Evolutionary conservation across 2,113 vertebrate species (phyloP), one percentile per base, ranked within the genome.

Genomic region (Pao palembangensis): DNA sequence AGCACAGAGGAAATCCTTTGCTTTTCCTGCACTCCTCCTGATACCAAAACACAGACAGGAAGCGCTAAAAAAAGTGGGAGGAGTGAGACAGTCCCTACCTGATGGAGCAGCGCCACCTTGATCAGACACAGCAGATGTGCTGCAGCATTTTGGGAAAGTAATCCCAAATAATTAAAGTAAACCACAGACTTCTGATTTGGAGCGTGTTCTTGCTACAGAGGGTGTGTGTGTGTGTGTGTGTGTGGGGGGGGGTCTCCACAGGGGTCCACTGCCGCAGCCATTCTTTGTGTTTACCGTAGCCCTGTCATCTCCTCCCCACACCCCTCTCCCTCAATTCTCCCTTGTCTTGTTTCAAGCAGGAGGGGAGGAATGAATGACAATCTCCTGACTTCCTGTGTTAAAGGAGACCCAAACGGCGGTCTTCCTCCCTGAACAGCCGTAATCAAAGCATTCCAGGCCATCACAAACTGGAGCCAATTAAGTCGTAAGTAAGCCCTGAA

Each of bases 381-480:
- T 77, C 65, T 75, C 54, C 66, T n/a, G 10, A 7, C 69, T 88
- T 89, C 88, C 86, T 89, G 88, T 89, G 86, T 84, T 85, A 86
- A 84, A 79, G 81, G 79, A 87, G 23, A 73, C 69, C 81, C 83
- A 84, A 83, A 84, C 41, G 64, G 71, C 58, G 25, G 65, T 82
- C 83, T 84, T 85, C 83, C 86, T 81, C 69, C 62, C 65, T 55
- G 46, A 88, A 85, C 49, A 79, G 77, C 76, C 55, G 28, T 20
- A 86, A 88, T 90, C 87, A 89, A 89, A 90, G 88, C 83, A 81
- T 79, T 83, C 80, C 81, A 62, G 73, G 74, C 75, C 49, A n/a
- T 69, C 67, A 85, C 75, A 82, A 69, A 76, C 73, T 59, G 71
- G 75, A 72, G 23, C 69, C 87, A 79, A 86, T 90, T 88, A 88